Evolutionary conservation across 2,888 invertebrate genomes (phyloP).

Genomic region (Thymelicus acteon): DNA sequence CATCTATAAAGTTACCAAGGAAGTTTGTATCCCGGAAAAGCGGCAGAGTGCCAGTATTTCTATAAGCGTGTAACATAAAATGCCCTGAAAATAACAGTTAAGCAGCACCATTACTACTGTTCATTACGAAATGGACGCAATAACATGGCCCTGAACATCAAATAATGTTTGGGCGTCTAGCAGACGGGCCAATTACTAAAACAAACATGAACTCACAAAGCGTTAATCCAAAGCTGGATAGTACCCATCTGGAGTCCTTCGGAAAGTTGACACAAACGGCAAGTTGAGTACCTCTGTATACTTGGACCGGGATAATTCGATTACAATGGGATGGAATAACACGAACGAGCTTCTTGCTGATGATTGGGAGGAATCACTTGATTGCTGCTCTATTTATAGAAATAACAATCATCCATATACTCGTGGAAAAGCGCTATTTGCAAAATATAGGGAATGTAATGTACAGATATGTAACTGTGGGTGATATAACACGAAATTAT

Average conservation of each 20-base stretch:
- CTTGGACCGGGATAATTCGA: slow-evolving; percentile 1
- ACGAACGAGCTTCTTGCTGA: background rate
- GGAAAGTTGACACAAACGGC: slow-evolving; percentile 24
- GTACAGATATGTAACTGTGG: background rate
- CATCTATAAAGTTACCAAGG: no score
- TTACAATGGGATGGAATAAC: slow-evolving; percentile 14
- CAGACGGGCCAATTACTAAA: slow-evolving; percentile 25
- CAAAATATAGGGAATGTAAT: background rate
- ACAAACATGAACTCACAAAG: slow-evolving; percentile 26
- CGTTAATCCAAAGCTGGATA: slow-evolving; percentile 26
- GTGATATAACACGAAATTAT: no score
- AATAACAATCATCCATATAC: background rate
- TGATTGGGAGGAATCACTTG: slow-evolving; percentile 10
- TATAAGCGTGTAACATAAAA: background rate
- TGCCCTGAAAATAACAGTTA: background rate
- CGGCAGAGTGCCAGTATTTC: no score
- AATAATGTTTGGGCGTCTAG: slow-evolving; percentile 5
- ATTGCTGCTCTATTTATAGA: slow-evolving; percentile 4
- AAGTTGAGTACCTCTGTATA: slow-evolving; percentile 9
- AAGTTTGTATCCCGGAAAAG: no score
- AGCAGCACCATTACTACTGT: background rate
- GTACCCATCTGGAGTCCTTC: slow-evolving; percentile 1
- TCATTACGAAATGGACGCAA: background rate
- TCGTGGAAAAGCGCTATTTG: background rate
- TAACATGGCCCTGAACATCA: slow-evolving; percentile 15